Conservation (phyloP, 2,797 vertebrate species). For the Alca torda region DNA sequence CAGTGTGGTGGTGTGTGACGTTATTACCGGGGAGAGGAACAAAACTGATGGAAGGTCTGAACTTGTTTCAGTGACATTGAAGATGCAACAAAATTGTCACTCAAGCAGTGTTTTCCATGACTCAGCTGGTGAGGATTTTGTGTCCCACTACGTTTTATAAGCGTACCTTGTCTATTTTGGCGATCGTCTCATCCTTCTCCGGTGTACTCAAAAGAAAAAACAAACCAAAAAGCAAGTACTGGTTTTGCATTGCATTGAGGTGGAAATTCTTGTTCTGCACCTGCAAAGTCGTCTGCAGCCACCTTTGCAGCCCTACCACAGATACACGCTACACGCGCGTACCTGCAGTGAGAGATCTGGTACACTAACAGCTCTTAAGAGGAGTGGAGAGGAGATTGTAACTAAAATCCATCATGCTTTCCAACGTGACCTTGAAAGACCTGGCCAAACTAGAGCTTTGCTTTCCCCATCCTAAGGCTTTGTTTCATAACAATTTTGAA, state of each 20-base stretch:
- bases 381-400: background rate
- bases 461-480: background rate
- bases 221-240: background rate
- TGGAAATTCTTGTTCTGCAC: background rate
- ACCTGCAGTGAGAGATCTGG: background rate
- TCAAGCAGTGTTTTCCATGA: background rate
- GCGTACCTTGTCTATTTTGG: background rate
- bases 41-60: background rate
- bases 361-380: background rate
- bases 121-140: background rate
- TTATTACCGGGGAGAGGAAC: background rate
- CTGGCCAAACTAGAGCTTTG: background rate
- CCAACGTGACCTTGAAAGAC: background rate
- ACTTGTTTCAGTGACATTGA: background rate
- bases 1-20: background rate
- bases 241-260: background rate
- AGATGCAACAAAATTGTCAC: background rate
- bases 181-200: background rate
- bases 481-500: slow-evolving; percentile 7
- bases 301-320: background rate
- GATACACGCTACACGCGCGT: fast-evolving
- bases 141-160: background rate
- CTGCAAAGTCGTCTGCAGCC: background rate
- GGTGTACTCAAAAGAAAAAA: background rate
- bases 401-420: background rate